These are phyloP conservation scores for Antidorcas marsupialis DNA, from an alignment of 2,113 vertebrate species.

Conservation along the genomic window DNA sequence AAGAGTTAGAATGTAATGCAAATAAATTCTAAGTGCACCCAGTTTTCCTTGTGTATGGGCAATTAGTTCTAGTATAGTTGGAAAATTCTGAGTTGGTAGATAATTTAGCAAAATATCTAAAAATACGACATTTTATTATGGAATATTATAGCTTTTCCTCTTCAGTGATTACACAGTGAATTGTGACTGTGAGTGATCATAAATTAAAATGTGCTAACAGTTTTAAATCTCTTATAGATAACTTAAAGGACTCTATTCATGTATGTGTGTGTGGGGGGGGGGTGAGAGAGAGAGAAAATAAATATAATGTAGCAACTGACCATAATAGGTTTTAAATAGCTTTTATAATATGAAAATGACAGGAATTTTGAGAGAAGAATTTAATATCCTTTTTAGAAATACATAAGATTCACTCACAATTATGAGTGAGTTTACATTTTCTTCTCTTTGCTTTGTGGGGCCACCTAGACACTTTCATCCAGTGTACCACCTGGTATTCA, in stretches of 20 bases:
- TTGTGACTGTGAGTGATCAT: background rate
- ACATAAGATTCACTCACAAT: background rate
- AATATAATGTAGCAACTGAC: background rate
- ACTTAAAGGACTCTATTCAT: background rate
- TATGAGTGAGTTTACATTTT: background rate
- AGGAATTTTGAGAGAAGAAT: background rate
- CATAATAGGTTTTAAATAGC: background rate
- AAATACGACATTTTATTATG: constrained; percentile 4
- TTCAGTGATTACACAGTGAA: constrained; percentile 34
- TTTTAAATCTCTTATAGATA: constrained; percentile 28
- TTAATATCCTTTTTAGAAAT: background rate
- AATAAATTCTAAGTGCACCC: background rate
- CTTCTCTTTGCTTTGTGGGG: background rate
- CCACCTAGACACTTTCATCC: background rate
- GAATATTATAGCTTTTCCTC: background rate
- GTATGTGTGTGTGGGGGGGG: background rate
- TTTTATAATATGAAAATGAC: background rate
- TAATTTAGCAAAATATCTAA: constrained; percentile 22
- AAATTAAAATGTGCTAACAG: constrained; percentile 17
- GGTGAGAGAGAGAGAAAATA: background rate
- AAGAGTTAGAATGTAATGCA: background rate
- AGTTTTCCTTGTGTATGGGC: background rate
- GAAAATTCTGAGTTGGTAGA: background rate
- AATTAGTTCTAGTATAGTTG: background rate
- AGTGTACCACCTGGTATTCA: background rate